These are phyloP conservation scores for Drosophila anceps DNA, from an alignment of 2,888 invertebrate genomes.

Conservation along the genomic window DNA sequence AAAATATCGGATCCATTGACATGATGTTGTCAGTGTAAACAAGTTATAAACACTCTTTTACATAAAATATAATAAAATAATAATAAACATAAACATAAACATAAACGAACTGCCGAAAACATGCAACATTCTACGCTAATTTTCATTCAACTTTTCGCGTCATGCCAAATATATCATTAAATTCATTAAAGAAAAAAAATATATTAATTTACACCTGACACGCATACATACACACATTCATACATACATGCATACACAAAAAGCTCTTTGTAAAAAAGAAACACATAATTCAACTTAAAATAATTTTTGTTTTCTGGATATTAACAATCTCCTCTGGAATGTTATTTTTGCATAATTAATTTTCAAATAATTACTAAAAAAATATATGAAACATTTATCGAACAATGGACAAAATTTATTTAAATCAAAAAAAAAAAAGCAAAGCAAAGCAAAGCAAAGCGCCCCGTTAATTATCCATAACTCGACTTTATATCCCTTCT, in stretches of 20 bases:
- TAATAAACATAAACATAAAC: not conserved
- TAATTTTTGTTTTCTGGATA: slow-evolving; percentile 41
- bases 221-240: slow-evolving; percentile 17
- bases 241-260: slow-evolving; percentile 23
- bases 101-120: slow-evolving; percentile 3
- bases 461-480: slow-evolving; percentile 45
- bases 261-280: slow-evolving; percentile 32
- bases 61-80: slow-evolving; percentile 1
- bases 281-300: slow-evolving; percentile 38
- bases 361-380: slow-evolving; percentile 67
- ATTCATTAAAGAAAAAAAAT: slow-evolving; percentile 23
- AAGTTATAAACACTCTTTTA: not conserved
- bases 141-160: slow-evolving; percentile 24
- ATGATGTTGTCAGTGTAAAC: slow-evolving; percentile 10
- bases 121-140: slow-evolving; percentile 34
- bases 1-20: not conserved
- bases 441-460: slow-evolving; percentile 39
- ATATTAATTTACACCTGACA: slow-evolving; percentile 12
- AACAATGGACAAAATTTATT: slow-evolving; percentile 32
- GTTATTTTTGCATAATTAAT: slow-evolving; percentile 73
- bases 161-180: slow-evolving; percentile 39
- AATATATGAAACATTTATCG: slow-evolving; percentile 13
- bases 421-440: slow-evolving; percentile 18
- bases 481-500: slow-evolving; percentile 76
- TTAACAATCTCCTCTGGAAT: slow-evolving; percentile 66